These are phyloP conservation scores for Protomyctophum bolini DNA, from an alignment of 2,113 vertebrate species.

Conservation along the genomic window DNA sequence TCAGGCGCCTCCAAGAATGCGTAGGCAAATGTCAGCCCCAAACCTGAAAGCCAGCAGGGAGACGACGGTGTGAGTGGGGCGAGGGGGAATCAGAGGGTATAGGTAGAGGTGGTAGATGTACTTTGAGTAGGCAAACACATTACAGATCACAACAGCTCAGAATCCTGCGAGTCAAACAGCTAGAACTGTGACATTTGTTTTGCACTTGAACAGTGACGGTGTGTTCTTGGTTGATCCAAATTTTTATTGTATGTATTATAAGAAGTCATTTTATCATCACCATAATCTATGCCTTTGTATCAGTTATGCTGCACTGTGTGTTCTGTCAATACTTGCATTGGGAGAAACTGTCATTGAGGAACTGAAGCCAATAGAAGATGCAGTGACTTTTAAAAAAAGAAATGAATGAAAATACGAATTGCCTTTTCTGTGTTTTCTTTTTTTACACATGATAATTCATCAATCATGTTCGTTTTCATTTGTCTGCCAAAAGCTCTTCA, in stretches of 20 bases:
- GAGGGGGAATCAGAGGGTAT: background rate
- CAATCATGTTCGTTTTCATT: slow-evolving; percentile 48
- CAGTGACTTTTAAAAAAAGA: slow-evolving; percentile 21
- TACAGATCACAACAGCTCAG: slow-evolving; percentile 74
- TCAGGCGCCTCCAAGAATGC: slow-evolving; percentile 91
- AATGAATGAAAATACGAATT: background rate
- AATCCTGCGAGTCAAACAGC: slow-evolving; percentile 46
- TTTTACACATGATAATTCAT: slow-evolving; percentile 52
- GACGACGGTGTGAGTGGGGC: slow-evolving; percentile 85
- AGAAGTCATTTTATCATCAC: slow-evolving; percentile 53
- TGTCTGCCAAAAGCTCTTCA: slow-evolving; percentile 64
- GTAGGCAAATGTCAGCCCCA: slow-evolving; percentile 93
- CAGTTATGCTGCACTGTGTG: slow-evolving; percentile 48
- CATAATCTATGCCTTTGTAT: slow-evolving; percentile 46
- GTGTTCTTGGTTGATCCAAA: slow-evolving; percentile 71
- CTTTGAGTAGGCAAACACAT: slow-evolving; percentile 66
- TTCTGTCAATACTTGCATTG: slow-evolving; percentile 41
- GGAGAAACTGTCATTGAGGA: slow-evolving; percentile 51
- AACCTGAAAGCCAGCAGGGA: slow-evolving; percentile 94
- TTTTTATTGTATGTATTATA: slow-evolving; percentile 56
- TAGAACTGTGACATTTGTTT: slow-evolving; percentile 55
- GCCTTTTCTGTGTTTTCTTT: slow-evolving; percentile 28
- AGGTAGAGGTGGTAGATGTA: slow-evolving; percentile 31
- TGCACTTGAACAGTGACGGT: slow-evolving; percentile 60
- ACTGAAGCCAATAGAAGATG: slow-evolving; percentile 56